A percentile compares a stretch with the other conserved stretches of the same genome.
phyloP scores from a whole-genome alignment of 1,140 invertebrate genomes.

The Ridgeia piscesae region DNA sequence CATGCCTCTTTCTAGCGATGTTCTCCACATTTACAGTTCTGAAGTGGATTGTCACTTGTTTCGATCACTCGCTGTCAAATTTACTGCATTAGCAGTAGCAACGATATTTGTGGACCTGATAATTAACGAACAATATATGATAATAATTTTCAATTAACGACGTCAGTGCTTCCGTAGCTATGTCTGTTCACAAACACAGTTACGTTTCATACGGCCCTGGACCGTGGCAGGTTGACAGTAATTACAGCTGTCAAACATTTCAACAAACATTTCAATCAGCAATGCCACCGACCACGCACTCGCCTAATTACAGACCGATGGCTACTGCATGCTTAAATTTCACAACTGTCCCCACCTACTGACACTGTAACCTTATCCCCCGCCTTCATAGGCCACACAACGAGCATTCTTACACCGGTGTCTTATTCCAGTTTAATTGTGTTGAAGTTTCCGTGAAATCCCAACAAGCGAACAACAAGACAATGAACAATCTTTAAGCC shows the following conservation, averaged over 20 bases:
- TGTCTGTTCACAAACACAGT: background rate
- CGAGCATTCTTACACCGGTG: background rate
- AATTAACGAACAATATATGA: background rate
- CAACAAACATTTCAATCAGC: background rate
- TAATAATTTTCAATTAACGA: background rate
- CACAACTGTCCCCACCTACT: background rate
- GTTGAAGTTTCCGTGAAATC: background rate
- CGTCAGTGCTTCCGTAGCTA: background rate
- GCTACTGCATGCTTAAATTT: background rate
- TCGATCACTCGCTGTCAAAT: no score
- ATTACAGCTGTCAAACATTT: no score
- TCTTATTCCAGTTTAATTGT: background rate
- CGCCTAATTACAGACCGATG: background rate
- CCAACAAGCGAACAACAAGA: background rate
- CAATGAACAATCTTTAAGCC: background rate
- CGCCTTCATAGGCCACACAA: background rate
- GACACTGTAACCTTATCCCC: background rate
- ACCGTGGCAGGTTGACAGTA: no score
- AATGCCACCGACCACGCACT: background rate
- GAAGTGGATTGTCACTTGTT: no score
- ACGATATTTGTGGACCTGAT: no score
- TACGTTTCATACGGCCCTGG: no score
- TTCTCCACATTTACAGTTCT: no score
- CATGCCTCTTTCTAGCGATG: no score
- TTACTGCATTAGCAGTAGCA: background rate